Percentiles rank a stretch among this genome's conserved stretches.
Conservation (phyloP, 2,888 invertebrate genomes). For the Stenurella melanura region DNA sequence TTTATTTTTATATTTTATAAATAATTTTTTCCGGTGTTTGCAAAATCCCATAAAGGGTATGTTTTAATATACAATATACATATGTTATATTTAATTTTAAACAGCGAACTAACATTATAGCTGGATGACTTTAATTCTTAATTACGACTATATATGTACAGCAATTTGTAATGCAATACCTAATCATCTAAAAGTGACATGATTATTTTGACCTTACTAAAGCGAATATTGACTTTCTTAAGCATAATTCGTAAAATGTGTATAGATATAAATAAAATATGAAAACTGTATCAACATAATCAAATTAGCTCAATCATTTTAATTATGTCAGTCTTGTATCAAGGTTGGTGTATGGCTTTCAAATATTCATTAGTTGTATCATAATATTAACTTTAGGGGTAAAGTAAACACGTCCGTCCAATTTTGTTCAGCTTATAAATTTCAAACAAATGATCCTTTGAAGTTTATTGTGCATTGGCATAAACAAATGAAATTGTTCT, state of each 20-base stretch:
- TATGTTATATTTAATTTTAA: not conserved
- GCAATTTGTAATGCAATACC: not conserved
- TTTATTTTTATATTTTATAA: no score
- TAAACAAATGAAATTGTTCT: slow-evolving; percentile 48
- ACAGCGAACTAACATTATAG: no score
- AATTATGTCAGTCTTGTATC: not conserved
- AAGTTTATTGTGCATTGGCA: slow-evolving; percentile 43
- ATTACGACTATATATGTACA: not conserved
- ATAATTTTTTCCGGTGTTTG: no score
- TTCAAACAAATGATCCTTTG: slow-evolving; percentile 45
- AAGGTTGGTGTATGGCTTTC: slow-evolving; percentile 2
- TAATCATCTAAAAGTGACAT: slow-evolving; percentile 6
- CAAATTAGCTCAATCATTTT: slow-evolving; percentile 18
- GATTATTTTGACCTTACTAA: not conserved
- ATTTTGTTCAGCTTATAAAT: slow-evolving; percentile 25
- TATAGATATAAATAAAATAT: not conserved
- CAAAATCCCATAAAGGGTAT: no score
- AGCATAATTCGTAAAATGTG: not conserved
- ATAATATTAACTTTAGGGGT: slow-evolving; percentile 3
- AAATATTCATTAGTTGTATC: slow-evolving; percentile 4
- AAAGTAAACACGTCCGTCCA: slow-evolving; percentile 15
- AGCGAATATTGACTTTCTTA: slow-evolving; percentile 6
- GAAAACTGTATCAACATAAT: slow-evolving; percentile 1
- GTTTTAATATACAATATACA: no score
- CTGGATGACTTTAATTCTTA: not conserved